Percentiles rank a stretch among this genome's conserved stretches.
Conservation (phyloP, 2,797 vertebrate genomes). For the Megalops cyprinoides region DNA sequence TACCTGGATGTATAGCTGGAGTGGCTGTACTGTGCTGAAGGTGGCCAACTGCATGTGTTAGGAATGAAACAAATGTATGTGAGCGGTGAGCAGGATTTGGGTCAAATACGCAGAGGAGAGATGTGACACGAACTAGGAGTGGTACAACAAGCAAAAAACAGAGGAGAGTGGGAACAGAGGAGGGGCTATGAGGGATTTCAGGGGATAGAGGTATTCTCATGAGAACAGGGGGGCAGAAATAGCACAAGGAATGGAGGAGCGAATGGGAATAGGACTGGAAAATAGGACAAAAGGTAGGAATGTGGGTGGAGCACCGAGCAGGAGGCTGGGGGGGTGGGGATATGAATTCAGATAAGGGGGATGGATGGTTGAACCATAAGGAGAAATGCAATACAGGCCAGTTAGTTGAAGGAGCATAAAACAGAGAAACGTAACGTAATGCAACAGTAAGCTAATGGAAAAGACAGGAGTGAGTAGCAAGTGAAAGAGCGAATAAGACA, state of each 20-base stretch:
- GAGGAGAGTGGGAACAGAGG: not conserved
- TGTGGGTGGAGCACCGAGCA: not conserved
- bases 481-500: not conserved
- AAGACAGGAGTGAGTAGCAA: not conserved
- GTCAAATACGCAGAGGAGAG: not conserved
- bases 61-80: not conserved
- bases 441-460: not conserved
- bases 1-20: not conserved
- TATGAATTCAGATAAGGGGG: not conserved
- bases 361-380: not conserved
- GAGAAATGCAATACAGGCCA: not conserved
- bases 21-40: not conserved
- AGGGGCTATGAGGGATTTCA: not conserved
- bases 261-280: slow-evolving; percentile 13
- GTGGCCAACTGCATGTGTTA: not conserved
- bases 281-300: slow-evolving; percentile 20
- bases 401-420: not conserved
- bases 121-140: not conserved
- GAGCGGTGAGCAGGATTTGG: not conserved
- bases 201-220: slow-evolving; percentile 17
- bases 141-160: slow-evolving; percentile 4
- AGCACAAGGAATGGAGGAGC: slow-evolving; percentile 19
- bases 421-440: not conserved
- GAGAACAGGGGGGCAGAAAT: slow-evolving; percentile 19
- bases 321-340: not conserved